Evolutionary conservation across 2,888 invertebrate species (phyloP).

Genomic region (Noctua comes): DNA sequence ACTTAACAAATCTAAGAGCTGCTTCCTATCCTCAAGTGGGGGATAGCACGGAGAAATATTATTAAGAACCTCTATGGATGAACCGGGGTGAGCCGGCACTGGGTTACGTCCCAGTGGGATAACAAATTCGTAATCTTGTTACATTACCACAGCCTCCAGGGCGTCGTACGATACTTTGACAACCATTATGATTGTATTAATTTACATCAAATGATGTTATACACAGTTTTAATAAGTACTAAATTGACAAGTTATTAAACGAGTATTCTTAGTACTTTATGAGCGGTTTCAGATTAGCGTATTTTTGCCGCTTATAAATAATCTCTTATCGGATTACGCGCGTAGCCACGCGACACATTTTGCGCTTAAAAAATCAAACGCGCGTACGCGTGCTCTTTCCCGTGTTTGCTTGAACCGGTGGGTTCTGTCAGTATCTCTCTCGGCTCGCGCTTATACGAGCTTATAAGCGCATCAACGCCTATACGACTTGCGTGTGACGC

Average conservation of each 20-base stretch:
- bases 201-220: conserved; percentile 65
- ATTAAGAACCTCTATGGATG: conserved; percentile 71
- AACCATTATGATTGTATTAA: conserved; percentile 73
- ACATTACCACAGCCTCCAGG: conserved; percentile 68
- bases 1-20: conserved; percentile 59
- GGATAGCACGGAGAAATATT: conserved; percentile 72
- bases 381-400: not conserved
- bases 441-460: not conserved
- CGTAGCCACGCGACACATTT: not conserved
- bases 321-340: not conserved
- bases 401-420: too few species aligned
- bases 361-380: not conserved
- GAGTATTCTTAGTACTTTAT: conserved; percentile 30
- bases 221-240: conserved; percentile 51
- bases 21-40: conserved; percentile 63
- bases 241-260: conserved; percentile 49
- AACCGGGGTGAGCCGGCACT: conserved; percentile 69
- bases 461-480: not conserved
- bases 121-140: conserved; percentile 76
- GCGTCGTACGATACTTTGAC: conserved; percentile 72
- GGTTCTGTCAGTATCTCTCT: not conserved
- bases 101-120: conserved; percentile 70
- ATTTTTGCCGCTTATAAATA: not conserved
- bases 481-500: not conserved
- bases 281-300: not conserved